Percentiles rank a stretch among this genome's conserved stretches.
Evolutionary conservation across 2,797 vertebrate genomes (phyloP).

Genomic region (Podargus strigoides): DNA sequence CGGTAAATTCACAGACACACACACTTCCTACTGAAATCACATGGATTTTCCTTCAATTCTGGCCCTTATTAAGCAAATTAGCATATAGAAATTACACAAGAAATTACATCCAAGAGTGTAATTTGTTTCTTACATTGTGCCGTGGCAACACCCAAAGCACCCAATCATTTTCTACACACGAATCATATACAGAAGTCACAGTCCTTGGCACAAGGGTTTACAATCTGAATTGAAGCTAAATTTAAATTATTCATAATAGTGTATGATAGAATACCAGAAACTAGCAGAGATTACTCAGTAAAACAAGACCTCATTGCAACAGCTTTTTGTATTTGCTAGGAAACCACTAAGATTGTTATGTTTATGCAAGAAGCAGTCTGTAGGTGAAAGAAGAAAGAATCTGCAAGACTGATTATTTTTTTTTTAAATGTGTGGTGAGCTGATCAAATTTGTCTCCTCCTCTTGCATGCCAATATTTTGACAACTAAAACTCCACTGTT

Average conservation of each 20-base stretch:
- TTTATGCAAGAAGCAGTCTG: not conserved
- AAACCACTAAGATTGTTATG: not conserved
- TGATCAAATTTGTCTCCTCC: not conserved
- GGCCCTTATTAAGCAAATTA: not conserved
- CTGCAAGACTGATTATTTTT: not conserved
- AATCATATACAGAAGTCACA: not conserved
- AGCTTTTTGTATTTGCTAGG: not conserved
- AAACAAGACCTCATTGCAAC: not conserved
- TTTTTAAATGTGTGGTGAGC: not conserved
- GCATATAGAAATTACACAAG: not conserved
- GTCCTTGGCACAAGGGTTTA: not conserved
- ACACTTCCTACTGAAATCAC: not conserved
- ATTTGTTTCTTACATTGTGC: not conserved
- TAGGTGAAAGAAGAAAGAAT: not conserved
- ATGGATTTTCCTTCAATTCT: not conserved
- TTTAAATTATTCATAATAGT: not conserved
- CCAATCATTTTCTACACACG: not conserved
- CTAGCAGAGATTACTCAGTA: not conserved
- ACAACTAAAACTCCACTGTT: not conserved
- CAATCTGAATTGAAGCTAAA: not conserved
- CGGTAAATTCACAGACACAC: not conserved
- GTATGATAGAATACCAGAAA: not conserved
- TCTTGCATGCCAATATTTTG: not conserved
- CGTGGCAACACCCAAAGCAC: not conserved
- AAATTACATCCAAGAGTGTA: not conserved